Base-by-base conservation (phyloP, 2,113 vertebrate genomes). In the Propithecus coquereli region DNA sequence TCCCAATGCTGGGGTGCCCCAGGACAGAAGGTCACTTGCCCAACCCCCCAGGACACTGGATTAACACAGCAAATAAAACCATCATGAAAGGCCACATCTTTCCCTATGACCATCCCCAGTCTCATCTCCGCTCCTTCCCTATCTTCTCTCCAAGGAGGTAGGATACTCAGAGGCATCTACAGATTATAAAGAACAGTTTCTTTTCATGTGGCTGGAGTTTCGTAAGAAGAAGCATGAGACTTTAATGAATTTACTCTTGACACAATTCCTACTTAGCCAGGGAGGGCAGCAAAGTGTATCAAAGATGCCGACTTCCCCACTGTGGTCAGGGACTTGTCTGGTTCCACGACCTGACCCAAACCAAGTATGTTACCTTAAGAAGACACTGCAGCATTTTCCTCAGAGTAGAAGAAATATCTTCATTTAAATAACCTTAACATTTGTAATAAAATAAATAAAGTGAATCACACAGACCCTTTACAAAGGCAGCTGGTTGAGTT, bases 401-500 rank as follows among this genome's bases (percentile, higher is more conserved):
- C 66, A 87, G 40, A 63, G 43, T 34, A 83, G 52, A 88, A 95
- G 65, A 90, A 80, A 97, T 40, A 54, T 63, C 89, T 97, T 98
- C 95, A 95, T 66, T 97, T 98, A 97, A 98, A 98, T 97, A 97
- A 97, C 2, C 54, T 88, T 80, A 68, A 93, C n/a, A 5, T 93
- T 70, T 92, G 61, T 40, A 96, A 97, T 96, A 92, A 94, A 97
- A 97, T 97, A 97, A 97, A 98, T 97, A 98, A 97, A 86, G 47
- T 94, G 32, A 82, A 68, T 45, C 25, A 74, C 18, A 93, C 3
- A 37, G 27, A 83, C 65, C 93, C 59, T 81, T 93, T 63, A 63
- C 65, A 82, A 68, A 70, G 81, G 90, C 27, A 93, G 79, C 77
- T 9, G 52, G 74, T 73, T n/a, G 68, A 82, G 43, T 88, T 87